A percentile compares a stretch with the other conserved stretches of the same genome.
Conservation (phyloP, 2,888 invertebrate species). For the Dicyrtomina minuta region DNA sequence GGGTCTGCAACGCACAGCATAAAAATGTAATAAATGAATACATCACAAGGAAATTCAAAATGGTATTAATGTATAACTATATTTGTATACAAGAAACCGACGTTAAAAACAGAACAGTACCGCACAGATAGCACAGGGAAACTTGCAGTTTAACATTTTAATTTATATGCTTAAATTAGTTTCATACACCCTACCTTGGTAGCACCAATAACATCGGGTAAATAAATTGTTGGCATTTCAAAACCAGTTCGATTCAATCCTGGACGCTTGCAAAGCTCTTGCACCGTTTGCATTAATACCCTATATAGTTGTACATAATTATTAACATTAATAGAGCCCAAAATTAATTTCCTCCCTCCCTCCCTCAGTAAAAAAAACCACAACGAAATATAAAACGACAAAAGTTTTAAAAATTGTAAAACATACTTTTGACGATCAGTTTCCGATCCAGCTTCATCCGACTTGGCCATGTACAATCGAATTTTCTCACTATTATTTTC, state of each 20-base stretch:
- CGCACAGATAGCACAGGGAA: too few relatives aligned
- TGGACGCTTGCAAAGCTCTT: constrained; percentile 63
- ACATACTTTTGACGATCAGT: constrained; percentile 62
- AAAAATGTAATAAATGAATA: not conserved
- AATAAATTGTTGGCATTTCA: constrained; percentile 64
- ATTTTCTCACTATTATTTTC: constrained; percentile 61
- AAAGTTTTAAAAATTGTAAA: too few relatives aligned
- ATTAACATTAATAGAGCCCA: not conserved
- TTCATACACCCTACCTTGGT: constrained; percentile 55
- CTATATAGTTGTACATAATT: constrained; percentile 50
- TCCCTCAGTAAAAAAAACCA: too few relatives aligned
- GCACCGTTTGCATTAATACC: constrained; percentile 65
- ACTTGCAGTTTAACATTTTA: too few relatives aligned
- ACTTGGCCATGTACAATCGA: constrained; percentile 62
- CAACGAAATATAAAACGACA: too few relatives aligned
- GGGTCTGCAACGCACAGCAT: constrained; percentile 55
- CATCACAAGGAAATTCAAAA: not conserved
- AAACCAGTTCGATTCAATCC: constrained; percentile 63
- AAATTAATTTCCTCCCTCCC: constrained; percentile 3
- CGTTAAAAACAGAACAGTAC: too few relatives aligned
- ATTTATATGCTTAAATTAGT: too few relatives aligned
- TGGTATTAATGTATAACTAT: too few relatives aligned
- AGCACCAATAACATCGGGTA: constrained; percentile 56
- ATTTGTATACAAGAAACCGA: too few relatives aligned
- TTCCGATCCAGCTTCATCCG: constrained; percentile 63